These are phyloP conservation scores for Lagenorhynchus albirostris DNA, from an alignment of 2,113 vertebrate genomes.

Conservation along the genomic window DNA sequence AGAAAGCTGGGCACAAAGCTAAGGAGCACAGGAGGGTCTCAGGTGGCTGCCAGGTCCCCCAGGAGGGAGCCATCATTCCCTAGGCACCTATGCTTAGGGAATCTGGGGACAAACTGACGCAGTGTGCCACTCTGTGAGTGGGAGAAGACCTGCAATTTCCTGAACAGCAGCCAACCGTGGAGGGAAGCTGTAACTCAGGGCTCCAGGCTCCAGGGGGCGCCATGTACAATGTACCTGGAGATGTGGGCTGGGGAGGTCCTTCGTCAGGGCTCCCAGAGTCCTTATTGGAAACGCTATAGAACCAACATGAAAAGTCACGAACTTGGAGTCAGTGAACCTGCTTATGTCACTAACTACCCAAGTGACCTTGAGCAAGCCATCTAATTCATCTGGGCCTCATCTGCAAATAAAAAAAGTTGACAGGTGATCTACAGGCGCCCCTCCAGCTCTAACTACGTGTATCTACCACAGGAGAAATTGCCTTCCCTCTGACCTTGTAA, in stretches of 20 bases:
- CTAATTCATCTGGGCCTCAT: neutral
- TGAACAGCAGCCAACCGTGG: neutral
- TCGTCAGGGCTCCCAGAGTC: neutral
- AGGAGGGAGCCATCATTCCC: neutral
- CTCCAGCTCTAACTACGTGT: neutral
- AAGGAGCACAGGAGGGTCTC: neutral
- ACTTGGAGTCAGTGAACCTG: neutral
- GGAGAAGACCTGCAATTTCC: neutral
- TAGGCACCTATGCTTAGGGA: neutral
- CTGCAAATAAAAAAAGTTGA: neutral
- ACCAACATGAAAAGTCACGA: neutral
- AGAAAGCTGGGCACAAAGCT: neutral
- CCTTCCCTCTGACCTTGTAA: neutral
- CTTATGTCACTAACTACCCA: neutral
- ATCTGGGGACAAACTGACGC: neutral
- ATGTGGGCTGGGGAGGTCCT: neutral
- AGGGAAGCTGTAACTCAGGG: neutral
- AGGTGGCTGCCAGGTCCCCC: neutral
- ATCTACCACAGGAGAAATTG: neutral
- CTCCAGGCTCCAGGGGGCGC: neutral
- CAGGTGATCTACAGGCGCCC: too few relatives aligned
- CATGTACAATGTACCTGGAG: neutral
- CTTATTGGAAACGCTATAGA: neutral
- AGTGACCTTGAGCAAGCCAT: neutral
- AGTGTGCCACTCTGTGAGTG: conserved; percentile 36